Evolutionary conservation across 2,113 vertebrate species (phyloP).

Genomic region (Calonectris borealis): DNA sequence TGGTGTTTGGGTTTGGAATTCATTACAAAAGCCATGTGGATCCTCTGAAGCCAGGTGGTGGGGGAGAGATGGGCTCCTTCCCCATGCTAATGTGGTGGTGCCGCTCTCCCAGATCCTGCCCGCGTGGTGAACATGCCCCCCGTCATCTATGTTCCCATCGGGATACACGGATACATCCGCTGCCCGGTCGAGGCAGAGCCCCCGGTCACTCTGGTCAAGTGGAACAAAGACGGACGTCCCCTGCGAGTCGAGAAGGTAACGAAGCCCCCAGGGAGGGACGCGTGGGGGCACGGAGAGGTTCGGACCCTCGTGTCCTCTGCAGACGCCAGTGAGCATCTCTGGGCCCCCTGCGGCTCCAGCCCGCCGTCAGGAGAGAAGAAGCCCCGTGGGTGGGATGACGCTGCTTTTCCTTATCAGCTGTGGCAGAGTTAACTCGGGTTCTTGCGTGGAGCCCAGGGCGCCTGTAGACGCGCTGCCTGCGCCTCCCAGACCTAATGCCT

Average conservation of each 20-base stretch:
- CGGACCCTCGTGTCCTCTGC: fast-evolving
- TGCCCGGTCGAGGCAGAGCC: conserved; percentile 97
- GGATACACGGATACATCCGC: conserved; percentile 96
- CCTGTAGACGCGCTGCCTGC: neutral
- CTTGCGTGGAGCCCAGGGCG: neutral
- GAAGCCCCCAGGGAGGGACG: fast-evolving
- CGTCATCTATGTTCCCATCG: conserved; percentile 94
- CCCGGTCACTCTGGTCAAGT: conserved; percentile 91
- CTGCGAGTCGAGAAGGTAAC: conserved; percentile 93
- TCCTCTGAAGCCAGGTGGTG: neutral
- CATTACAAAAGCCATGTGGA: neutral
- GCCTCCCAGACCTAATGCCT: neutral
- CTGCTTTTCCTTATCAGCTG: neutral
- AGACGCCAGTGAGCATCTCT: fast-evolving
- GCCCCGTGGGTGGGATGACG: fast-evolving
- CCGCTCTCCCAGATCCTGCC: conserved; percentile 84
- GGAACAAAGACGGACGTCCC: conserved; percentile 97
- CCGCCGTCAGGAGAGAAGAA: neutral
- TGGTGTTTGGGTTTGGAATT: neutral
- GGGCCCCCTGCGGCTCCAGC: neutral
- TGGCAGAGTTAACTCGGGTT: neutral
- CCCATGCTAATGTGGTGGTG: fast-evolving
- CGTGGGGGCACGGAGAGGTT: fast-evolving
- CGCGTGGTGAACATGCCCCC: conserved; percentile 98
- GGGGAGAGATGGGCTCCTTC: neutral